Base-by-base conservation (phyloP, 2,888 invertebrate species). In the Nomada ferruginata region DNA sequence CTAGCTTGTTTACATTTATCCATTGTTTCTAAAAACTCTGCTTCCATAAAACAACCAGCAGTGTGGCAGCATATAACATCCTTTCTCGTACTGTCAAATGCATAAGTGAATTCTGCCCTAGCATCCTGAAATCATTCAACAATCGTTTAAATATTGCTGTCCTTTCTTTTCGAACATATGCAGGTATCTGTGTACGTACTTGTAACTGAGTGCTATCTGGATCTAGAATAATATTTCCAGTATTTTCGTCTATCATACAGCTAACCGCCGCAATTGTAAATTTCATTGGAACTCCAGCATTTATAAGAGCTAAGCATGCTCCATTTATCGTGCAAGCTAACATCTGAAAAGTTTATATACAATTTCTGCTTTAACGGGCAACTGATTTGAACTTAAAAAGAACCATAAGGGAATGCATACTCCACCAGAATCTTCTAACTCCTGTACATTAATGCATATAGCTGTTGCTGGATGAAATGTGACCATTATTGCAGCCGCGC, bases 251-350 rank as follows among this genome's bases (percentile, higher is more conserved):
- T 10, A 98, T 94, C 73, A 96, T 96, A 92, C 97, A 97, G 72
- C 95, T 95, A 0, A 98, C 96, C 0, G 97, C 97, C 9, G 97
- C 98, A 90, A 98, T 96, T 50, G 97, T 95, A 91, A 95, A 97
- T 85, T 96, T 96, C 96, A 98, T 96, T 18, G 97, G 95, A n/a
- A 98, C 94, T 36, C 97, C 97, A 0, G 97, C 96, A 94, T 97
- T 97, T 0, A 98, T 94, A 47, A 98, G 94, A 0, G 98, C 97
- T 77, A 98, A 94, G 92, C 97, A 98, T 0, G 96, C 95, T 36
- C 97, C 96, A 94, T 98, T 99, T 50, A 98, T 94, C 18, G 96
- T 95, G 93, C 97, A 97, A 0, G 98, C 96, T 71, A 98, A 94
- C 2, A 98, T 92, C 97, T 97, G 93, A 82, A 94, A 89, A 93